Evolutionary conservation across 1,140 invertebrate genomes (phyloP).

Genomic region (Micrasema longulum): DNA sequence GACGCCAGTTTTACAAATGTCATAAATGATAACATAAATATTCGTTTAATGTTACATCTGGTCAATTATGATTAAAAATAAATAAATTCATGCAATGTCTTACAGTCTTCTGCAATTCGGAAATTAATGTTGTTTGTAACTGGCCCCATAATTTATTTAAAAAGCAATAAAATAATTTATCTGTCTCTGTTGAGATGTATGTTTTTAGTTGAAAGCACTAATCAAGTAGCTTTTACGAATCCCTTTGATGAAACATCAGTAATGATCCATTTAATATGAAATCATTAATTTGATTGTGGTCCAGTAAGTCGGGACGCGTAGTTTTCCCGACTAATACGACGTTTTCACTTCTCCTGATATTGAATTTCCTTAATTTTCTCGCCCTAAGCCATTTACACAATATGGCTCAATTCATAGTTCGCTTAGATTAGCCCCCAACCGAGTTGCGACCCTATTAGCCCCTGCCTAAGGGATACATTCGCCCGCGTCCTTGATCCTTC

Average conservation of each 20-base stretch:
- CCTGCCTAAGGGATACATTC: background rate
- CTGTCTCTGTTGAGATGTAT: too few species aligned
- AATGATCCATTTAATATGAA: too few species aligned
- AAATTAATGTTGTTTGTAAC: too few species aligned
- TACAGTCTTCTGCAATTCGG: too few species aligned
- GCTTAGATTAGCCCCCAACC: conserved; percentile 11
- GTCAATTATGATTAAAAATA: too few species aligned
- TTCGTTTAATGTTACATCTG: too few species aligned
- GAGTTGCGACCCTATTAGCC: background rate
- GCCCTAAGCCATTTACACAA: conserved; percentile 20
- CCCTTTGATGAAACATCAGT: background rate
- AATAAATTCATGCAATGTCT: too few species aligned
- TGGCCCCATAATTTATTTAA: too few species aligned
- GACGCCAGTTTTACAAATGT: too few species aligned
- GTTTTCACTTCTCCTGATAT: conserved; percentile 2
- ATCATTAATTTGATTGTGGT: background rate
- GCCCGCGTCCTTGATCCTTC: background rate
- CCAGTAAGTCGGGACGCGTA: background rate
- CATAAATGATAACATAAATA: too few species aligned
- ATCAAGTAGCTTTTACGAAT: background rate
- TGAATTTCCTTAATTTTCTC: conserved; percentile 22
- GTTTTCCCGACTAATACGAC: background rate
- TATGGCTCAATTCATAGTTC: conserved; percentile 21
- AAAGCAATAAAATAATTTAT: too few species aligned
- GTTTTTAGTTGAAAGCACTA: too few species aligned